Conservation (phyloP, 2,888 invertebrate species). For the Chrysolina americana region DNA sequence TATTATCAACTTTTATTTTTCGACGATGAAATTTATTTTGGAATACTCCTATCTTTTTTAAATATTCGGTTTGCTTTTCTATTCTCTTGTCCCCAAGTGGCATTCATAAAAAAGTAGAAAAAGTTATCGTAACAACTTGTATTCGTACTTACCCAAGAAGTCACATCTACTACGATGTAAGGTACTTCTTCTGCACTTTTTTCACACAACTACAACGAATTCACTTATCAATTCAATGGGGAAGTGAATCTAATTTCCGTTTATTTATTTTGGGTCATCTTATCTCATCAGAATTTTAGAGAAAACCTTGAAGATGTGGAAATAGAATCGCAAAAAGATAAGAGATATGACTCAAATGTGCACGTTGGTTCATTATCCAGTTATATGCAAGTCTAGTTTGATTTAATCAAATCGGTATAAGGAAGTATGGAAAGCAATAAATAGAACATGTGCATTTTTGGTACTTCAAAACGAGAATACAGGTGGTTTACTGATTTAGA, state of each 20-base stretch:
- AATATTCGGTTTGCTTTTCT: too few species aligned
- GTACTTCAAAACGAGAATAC: too few species aligned
- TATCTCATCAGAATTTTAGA: not conserved
- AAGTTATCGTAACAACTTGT: too few species aligned
- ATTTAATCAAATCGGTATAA: not conserved
- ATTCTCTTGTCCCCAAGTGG: too few species aligned
- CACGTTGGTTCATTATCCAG: not conserved
- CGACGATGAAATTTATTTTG: too few species aligned
- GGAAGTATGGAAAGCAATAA: too few species aligned
- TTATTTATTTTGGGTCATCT: not conserved
- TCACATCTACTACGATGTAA: not conserved
- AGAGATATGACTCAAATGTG: not conserved
- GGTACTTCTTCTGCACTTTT: not conserved
- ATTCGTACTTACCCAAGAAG: not conserved
- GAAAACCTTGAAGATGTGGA: not conserved
- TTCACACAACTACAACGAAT: not conserved
- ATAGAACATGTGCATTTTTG: too few species aligned
- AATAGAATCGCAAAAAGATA: not conserved
- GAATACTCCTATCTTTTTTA: too few species aligned
- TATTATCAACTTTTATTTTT: too few species aligned
- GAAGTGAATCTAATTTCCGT: conserved; percentile 1
- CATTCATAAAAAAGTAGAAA: too few species aligned
- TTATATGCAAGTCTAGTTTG: not conserved
- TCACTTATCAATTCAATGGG: not conserved
- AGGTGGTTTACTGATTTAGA: too few species aligned